These are phyloP conservation scores for Lepus oiostolus DNA, from an alignment of 2,797 vertebrate genomes.

Conservation along the genomic window DNA sequence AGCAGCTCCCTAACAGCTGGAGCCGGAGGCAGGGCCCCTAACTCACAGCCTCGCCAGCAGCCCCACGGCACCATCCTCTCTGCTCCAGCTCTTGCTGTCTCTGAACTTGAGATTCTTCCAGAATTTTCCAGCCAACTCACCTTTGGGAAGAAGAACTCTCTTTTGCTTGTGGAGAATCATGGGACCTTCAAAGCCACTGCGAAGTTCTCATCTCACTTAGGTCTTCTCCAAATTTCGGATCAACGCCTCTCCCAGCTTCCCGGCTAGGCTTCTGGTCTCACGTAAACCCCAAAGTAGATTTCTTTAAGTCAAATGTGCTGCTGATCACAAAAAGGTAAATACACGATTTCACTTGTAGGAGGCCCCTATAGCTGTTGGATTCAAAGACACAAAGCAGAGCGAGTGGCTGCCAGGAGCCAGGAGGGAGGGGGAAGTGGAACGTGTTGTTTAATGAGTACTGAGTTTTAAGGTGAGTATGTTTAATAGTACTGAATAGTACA, in stretches of 20 bases:
- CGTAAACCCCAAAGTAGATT: neutral
- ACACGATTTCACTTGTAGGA: neutral
- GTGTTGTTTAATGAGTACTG: neutral
- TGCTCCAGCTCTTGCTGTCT: slow-evolving; percentile 2
- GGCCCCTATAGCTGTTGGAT: neutral
- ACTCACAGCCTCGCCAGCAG: neutral
- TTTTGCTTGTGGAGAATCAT: neutral
- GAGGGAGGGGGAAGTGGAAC: no score
- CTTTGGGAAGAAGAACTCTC: neutral
- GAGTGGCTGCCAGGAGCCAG: neutral
- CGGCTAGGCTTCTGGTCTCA: slow-evolving; percentile 3
- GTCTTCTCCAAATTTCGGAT: neutral
- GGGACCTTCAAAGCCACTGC: neutral
- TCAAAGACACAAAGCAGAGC: neutral
- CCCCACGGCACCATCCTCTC: neutral
- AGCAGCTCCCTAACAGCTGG: neutral
- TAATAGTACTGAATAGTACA: neutral
- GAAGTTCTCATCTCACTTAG: neutral
- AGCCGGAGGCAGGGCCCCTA: neutral
- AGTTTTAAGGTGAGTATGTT: neutral
- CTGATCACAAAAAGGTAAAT: slow-evolving; percentile 19
- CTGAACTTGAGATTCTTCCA: slow-evolving; percentile 33
- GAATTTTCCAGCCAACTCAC: slow-evolving; percentile 45
- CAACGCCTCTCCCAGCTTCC: neutral
- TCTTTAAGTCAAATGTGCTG: slow-evolving; percentile 19